phyloP scores from a whole-genome alignment of 2,113 vertebrate species.

The Dinomys branickii region DNA sequence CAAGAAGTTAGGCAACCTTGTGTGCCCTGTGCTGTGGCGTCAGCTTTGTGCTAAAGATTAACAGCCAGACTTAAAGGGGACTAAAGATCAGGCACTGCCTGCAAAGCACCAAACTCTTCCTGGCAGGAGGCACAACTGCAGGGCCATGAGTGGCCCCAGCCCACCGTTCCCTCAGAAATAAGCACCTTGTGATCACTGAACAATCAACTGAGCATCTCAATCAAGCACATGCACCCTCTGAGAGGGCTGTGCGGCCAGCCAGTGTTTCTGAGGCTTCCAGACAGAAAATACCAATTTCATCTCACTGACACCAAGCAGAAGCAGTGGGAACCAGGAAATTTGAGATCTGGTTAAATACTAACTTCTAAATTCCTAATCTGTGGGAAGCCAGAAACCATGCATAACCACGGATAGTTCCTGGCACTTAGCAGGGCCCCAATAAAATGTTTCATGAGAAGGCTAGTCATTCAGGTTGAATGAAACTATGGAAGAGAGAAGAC shows the following conservation, averaged over 20 bases:
- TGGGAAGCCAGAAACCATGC: slow-evolving; percentile 50
- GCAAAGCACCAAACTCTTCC: slow-evolving; percentile 9
- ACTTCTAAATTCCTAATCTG: slow-evolving; percentile 52
- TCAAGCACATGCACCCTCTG: neutral
- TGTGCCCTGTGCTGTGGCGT: slow-evolving; percentile 34
- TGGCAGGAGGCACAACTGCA: neutral
- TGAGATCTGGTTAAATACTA: slow-evolving; percentile 68
- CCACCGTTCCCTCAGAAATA: neutral
- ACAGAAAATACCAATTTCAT: neutral
- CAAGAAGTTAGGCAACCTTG: slow-evolving; percentile 74
- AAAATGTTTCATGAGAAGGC: neutral
- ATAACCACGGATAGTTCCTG: neutral
- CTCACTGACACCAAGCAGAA: neutral
- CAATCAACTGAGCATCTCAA: neutral
- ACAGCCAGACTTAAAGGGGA: slow-evolving; percentile 62
- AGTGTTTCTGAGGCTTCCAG: neutral
- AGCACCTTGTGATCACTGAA: neutral
- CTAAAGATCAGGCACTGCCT: slow-evolving; percentile 62
- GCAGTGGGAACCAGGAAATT: neutral
- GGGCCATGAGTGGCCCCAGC: neutral
- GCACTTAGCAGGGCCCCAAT: neutral
- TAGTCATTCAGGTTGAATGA: neutral
- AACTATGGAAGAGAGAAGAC: neutral
- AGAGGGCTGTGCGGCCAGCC: neutral
- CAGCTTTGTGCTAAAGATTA: slow-evolving; percentile 79